phyloP scores from a whole-genome alignment of 2,797 vertebrate species.

The Chrysolophus pictus region DNA sequence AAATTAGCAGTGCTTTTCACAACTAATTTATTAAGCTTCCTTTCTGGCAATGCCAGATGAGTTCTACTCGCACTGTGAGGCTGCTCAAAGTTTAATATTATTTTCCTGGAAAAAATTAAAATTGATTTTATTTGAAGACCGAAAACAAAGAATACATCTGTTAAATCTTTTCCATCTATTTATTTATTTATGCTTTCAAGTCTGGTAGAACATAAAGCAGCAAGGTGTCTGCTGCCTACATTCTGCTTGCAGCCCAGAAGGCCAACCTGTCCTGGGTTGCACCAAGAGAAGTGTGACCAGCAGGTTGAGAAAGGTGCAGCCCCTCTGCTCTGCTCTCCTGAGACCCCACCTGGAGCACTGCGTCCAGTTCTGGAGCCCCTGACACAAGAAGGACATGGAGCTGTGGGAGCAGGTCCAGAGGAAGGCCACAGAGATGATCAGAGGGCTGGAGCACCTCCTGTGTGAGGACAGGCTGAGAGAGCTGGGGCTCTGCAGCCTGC shows the following conservation, averaged over 20 bases:
- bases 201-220: background rate
- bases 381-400: too few relatives aligned
- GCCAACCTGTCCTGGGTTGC: too few relatives aligned
- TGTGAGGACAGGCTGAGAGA: too few relatives aligned
- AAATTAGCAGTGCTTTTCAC: background rate
- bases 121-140: background rate
- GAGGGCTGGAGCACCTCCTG: too few relatives aligned
- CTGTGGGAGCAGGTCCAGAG: too few relatives aligned
- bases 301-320: too few relatives aligned
- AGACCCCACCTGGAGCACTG: too few relatives aligned
- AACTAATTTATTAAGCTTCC: background rate
- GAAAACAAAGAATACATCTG: background rate
- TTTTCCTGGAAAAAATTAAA: background rate
- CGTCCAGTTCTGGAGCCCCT: too few relatives aligned
- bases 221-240: background rate
- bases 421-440: too few relatives aligned
- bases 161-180: background rate
- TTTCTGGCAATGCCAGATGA: background rate
- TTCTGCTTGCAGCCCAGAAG: background rate
- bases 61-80: background rate
- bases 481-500: too few relatives aligned
- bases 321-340: too few relatives aligned
- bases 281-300: too few relatives aligned
- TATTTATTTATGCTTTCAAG: background rate
- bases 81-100: background rate